These are phyloP conservation scores for Pseudopipra pipra DNA, from an alignment of 2,113 vertebrate species.

Conservation along the genomic window DNA sequence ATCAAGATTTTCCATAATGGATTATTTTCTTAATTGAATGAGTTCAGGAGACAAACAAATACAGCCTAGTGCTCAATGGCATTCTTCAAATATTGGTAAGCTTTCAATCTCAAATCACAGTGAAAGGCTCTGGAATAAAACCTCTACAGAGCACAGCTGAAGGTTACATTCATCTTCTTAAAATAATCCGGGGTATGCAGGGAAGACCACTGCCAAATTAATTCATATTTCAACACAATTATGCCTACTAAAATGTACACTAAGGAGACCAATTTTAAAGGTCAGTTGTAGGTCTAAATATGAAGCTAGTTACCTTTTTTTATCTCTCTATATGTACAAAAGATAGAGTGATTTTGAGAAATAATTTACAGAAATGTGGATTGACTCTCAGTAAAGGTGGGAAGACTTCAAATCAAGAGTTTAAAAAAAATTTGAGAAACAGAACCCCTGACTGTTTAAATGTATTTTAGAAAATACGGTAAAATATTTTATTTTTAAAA, in stretches of 20 bases:
- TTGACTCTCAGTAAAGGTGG: background rate
- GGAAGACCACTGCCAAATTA: conserved; percentile 29
- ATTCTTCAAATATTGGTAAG: conserved; percentile 72
- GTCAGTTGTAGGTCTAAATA: background rate
- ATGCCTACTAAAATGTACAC: conserved; percentile 17
- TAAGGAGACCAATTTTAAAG: background rate
- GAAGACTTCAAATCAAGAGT: background rate
- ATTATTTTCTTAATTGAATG: conserved; percentile 74
- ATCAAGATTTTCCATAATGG: conserved; percentile 74
- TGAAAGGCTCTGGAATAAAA: conserved; percentile 39
- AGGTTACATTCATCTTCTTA: conserved; percentile 63
- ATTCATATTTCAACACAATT: conserved; percentile 39
- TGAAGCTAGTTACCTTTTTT: background rate
- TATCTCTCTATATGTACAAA: background rate
- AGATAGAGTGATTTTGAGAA: background rate
- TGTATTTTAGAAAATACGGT: background rate
- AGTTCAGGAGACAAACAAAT: conserved; percentile 66
- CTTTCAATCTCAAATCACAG: conserved; percentile 62
- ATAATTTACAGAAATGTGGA: background rate
- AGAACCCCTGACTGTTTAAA: background rate
- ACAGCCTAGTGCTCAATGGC: conserved; percentile 45
- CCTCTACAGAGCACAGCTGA: conserved; percentile 35
- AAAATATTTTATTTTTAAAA: background rate
- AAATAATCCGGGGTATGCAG: conserved; percentile 31
- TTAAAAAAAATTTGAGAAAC: background rate